Evolutionary conservation across 2,888 invertebrate genomes (phyloP).

Genomic region (Buathra laborator): DNA sequence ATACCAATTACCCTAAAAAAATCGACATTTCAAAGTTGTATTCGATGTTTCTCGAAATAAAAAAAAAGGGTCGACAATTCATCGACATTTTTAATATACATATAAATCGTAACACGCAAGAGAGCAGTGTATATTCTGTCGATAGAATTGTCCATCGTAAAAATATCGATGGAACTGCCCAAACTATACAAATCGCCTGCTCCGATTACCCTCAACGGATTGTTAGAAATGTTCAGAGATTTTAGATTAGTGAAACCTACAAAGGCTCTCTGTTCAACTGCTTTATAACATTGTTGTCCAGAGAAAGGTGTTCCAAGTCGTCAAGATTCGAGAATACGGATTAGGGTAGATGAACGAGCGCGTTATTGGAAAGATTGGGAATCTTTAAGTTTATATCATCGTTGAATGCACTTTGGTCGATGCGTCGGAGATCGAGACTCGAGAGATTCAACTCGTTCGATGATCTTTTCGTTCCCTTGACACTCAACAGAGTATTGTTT

Average conservation of each 20-base stretch:
- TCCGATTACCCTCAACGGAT: slow-evolving; percentile 63
- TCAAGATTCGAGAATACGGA: slow-evolving; percentile 71
- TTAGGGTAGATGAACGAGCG: not conserved
- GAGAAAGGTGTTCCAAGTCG: slow-evolving; percentile 72
- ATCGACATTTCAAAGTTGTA: no score
- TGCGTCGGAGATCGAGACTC: slow-evolving; percentile 50
- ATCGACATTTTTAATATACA: no score
- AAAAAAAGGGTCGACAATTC: no score
- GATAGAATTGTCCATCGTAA: not conserved
- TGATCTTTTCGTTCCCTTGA: slow-evolving; percentile 33
- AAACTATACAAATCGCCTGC: not conserved
- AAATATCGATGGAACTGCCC: not conserved
- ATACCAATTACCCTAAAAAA: no score
- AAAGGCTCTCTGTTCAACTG: slow-evolving; percentile 47
- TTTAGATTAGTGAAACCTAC: slow-evolving; percentile 74
- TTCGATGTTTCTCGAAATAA: no score
- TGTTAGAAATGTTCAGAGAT: slow-evolving; percentile 74
- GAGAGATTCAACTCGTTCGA: slow-evolving; percentile 69
- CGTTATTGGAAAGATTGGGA: slow-evolving; percentile 70
- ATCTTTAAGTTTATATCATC: slow-evolving; percentile 66
- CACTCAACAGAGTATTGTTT: slow-evolving; percentile 64
- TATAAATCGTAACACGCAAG: no score
- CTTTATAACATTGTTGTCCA: slow-evolving; percentile 68
- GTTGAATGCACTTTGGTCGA: slow-evolving; percentile 73
- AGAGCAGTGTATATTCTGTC: no score